Evolutionary conservation across 1,140 invertebrate genomes (phyloP), one percentile per base, ranked within the genome.

Genomic region (Stratiolaelaps scimitus): DNA sequence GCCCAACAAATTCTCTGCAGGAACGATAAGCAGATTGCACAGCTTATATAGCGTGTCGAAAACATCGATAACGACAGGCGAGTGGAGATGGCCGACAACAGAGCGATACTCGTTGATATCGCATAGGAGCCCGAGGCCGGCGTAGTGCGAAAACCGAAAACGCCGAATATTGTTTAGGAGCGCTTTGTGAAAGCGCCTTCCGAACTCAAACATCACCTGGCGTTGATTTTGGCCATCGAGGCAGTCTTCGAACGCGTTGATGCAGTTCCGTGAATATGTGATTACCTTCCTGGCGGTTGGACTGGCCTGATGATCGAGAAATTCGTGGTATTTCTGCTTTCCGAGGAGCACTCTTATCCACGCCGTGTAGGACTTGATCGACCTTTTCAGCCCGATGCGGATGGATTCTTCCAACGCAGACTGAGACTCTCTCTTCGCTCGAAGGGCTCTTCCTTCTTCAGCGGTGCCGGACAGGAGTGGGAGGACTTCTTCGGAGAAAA

Each of bases 171-270:
- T 60, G 53, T 23, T 26, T 4, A 60, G 10, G 17, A 60, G 26
- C 53, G 53, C 53, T 60, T 60, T 60, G 23, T 60, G 53, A 23
- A 60, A 60, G 10, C 53, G 53, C 23, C 53, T 15, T 1, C 53
- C 53, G 23, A 60, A 60, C 34, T 60, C 53, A 26, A 60, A 29
- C 20, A 29, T 60, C 2, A 60, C 20, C 6, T 60, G 26, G 1
- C 26, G 23, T 60, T 34, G 26, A 34, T 60, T 60, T 26, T 60
- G 53, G 34, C 53, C 53, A 10, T 60, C 53, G 23, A 60, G 53
- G 53, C 15, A 60, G 2, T 60, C 53, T 15, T 60, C 53, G 23
- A 60, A 60, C 10, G 53, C 26, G 17, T 17, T 60, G 17, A 60
- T 17, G 20, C 53, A 60, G 26, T 60, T 60, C 10, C 34, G 26